A percentile compares a stretch with the other conserved stretches of the same genome.
These are phyloP conservation scores for Drosophila conformis DNA, from an alignment of 2,888 invertebrate genomes.

Conservation along the genomic window DNA sequence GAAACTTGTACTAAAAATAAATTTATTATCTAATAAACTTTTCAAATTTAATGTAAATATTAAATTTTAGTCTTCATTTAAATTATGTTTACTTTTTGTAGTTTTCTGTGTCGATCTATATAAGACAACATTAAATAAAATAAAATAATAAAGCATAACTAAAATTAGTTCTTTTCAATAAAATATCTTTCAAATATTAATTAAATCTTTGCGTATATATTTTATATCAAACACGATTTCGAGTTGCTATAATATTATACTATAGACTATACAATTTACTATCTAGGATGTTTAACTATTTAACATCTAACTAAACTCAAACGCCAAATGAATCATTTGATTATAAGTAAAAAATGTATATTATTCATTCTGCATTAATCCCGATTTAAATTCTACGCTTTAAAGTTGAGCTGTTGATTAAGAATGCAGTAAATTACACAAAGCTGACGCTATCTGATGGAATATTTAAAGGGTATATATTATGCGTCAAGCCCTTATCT, in stretches of 20 bases:
- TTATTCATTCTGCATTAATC: background rate
- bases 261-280: background rate
- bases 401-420: background rate
- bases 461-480: conserved; percentile 7
- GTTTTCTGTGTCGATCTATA: background rate
- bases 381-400: background rate
- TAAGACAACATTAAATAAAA: background rate
- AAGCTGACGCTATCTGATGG: background rate
- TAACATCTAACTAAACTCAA: background rate
- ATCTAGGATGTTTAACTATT: no score
- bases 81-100: background rate
- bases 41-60: background rate
- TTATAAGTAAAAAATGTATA: background rate
- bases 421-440: background rate
- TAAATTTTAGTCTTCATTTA: fast-evolving
- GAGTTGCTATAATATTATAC: background rate
- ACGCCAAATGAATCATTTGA: background rate
- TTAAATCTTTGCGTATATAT: background rate
- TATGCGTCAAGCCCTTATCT: background rate
- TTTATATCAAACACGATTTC: background rate
- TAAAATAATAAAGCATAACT: background rate
- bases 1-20: background rate
- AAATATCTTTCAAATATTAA: background rate
- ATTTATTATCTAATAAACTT: background rate
- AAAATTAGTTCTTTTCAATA: background rate